Conservation (phyloP, 2,113 vertebrate species). For the Varanus komodoensis region DNA sequence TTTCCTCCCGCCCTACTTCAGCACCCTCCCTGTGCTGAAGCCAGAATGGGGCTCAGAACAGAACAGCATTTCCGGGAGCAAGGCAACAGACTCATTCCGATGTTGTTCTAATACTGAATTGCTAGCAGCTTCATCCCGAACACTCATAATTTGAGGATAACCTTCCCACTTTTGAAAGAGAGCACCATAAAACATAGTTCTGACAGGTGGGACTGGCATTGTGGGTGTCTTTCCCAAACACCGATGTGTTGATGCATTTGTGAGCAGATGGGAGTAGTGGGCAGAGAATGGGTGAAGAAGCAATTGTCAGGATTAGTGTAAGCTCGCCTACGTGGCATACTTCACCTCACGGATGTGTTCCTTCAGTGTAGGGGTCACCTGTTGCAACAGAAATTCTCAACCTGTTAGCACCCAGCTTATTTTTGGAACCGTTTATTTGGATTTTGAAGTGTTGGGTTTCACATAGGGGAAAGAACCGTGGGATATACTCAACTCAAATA, state of each 20-base stretch:
- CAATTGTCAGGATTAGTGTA: conserved; percentile 16
- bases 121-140: background rate
- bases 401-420: background rate
- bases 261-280: conserved; percentile 36
- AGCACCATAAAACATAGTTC: background rate
- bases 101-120: background rate
- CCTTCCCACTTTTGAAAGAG: conserved; percentile 3
- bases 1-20: too few relatives aligned
- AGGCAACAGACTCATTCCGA: background rate
- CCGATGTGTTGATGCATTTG: conserved; percentile 15
- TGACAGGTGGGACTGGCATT: conserved; percentile 7
- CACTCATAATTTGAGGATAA: background rate
- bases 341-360: background rate
- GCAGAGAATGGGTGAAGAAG: conserved; percentile 26
- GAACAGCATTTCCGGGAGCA: background rate
- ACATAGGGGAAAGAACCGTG: too few relatives aligned
- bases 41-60: background rate
- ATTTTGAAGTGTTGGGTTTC: background rate
- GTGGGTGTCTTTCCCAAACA: background rate
- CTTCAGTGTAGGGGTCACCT: background rate
- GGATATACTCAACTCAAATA: background rate
- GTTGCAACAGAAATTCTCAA: background rate
- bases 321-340: conserved; percentile 1
- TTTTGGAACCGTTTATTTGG: background rate
- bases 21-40: background rate